Evolutionary conservation across 2,888 invertebrate genomes (phyloP), one percentile per base, ranked within the genome.

Genomic region (Pocota personata): DNA sequence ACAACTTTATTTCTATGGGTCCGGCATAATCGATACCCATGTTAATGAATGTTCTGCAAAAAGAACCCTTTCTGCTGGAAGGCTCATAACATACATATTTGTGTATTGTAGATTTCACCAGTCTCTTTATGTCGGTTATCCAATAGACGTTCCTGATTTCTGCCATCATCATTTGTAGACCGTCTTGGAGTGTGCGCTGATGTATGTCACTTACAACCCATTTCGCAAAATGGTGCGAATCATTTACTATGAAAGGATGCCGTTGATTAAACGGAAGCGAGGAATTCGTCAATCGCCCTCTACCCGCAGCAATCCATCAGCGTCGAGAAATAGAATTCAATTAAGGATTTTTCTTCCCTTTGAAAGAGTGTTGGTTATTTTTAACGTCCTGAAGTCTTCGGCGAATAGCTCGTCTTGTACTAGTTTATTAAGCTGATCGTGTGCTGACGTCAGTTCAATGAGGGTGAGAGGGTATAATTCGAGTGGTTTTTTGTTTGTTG

Each of bases 11-110:
- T 32, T 55, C 55, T n/a, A 52, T 40, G 4, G 67, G 66, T 1
- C 52, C 52, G 0, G 66, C 66, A 67, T 67, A 67, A 14, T 67
- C 52, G 2, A 50, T 12, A 0, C 66, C 50, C 3, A 30, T 55
- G 14, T 55, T 55, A 2, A 14, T 55, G 1, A 55, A 55, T 3
- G 55, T 30, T 55, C 14, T 52, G 30, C 55, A 30, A 8, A 55
- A 6, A 7, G 1, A 0, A 55, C 14, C 2, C 27, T 27, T 14
- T 30, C 30, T 6, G 14, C 27, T 12, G 55, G 55, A 0, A 55
- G 55, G 21, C 14, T n/a, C n/a, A n/a, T n/a, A n/a, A n/a, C n/a
- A n/a, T n/a, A n/a, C n/a, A n/a, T n/a, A 46, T 14, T 12, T 46
- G 7, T 48, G 50, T 6, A 50, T 50, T 1, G 24, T 50, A 1